Evolutionary conservation across 2,113 vertebrate species (phyloP), one percentile per base, ranked within the genome.

Genomic region (Egretta garzetta): DNA sequence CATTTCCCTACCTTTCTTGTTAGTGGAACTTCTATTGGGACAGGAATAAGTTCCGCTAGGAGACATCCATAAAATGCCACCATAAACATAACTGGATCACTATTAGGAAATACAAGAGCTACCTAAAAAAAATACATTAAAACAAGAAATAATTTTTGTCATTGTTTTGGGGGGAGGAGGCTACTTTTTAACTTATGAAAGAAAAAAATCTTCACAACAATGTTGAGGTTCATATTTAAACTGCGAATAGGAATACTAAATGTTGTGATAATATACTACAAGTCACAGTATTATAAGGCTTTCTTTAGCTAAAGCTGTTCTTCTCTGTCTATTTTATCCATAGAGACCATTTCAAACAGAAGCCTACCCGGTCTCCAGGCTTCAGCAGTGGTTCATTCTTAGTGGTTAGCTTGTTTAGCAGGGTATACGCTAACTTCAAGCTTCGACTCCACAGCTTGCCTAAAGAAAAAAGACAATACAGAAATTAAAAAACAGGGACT

Each of bases 1-100:
- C 6, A 63, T 47, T 27, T 50, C 9, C 63, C 94, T 99, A 99
- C 99, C 99, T 99, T 99, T 97, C 99, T 98, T 27, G 99, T 99
- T 28, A 99, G 98, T 1, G 99, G 99, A 90, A 99, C 99, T 98
- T 99, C 99, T 70, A 99, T 99, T 67, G 99, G 99, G 77, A 99
- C 99, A 60, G 99, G 99, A 86, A 99, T 99, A 94, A 99, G 98
- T 96, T 99, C 99, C 10, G 99, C 99, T 96, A 99, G 98, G 33
- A 99, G 99, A 96, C 99, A 99, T 84, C 99, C 99, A 26, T 99
- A 99, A 98, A 99, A 99, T 2, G 99, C 99, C 96, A 99, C 99
- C 98, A 99, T 99, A 97, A 99, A 99, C 99, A 99, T 99, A 92
- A 99, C 99, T 0, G 99, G 99, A 94, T 99, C 99, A 16, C 98